Conservation (phyloP, 2,797 vertebrate genomes). For the Clamator glandarius region DNA sequence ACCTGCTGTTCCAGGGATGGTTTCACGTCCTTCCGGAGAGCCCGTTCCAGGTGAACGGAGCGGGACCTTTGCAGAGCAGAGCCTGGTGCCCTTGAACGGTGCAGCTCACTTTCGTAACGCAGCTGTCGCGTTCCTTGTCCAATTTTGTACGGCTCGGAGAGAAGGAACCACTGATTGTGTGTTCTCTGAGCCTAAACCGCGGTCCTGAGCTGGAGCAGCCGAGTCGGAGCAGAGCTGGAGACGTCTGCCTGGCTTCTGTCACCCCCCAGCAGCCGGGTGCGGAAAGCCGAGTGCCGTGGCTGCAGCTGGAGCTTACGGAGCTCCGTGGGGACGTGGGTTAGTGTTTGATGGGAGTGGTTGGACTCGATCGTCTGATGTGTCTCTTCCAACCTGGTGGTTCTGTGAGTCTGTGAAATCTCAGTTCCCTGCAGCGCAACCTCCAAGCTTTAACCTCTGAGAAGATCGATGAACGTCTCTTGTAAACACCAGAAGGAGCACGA, state of each 20-base stretch:
- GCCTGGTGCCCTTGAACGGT: background rate
- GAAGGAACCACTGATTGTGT: no score
- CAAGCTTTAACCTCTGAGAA: no score
- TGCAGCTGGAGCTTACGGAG: background rate
- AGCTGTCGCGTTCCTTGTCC: background rate
- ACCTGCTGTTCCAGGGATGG: background rate
- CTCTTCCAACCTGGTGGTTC: no score
- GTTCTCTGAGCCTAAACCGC: no score
- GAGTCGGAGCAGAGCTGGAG: background rate
- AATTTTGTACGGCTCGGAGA: background rate
- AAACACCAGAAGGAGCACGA: rapidly evolving
- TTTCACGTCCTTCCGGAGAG: background rate
- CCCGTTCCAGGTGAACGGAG: background rate
- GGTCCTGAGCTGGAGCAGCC: background rate
- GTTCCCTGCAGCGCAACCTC: no score
- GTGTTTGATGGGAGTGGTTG: no score
- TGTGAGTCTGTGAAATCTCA: no score
- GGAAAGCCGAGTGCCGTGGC: background rate
- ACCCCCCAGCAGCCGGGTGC: rapidly evolving
- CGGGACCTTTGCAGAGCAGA: background rate
- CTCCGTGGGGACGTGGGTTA: no score
- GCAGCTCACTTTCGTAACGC: rapidly evolving
- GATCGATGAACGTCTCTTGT: no score
- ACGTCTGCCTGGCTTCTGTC: background rate
- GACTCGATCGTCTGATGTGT: no score